Percentiles rank a stretch among this genome's conserved stretches.
Evolutionary conservation across 2,113 vertebrate genomes (phyloP).

Genomic region (Leiothrix lutea): DNA sequence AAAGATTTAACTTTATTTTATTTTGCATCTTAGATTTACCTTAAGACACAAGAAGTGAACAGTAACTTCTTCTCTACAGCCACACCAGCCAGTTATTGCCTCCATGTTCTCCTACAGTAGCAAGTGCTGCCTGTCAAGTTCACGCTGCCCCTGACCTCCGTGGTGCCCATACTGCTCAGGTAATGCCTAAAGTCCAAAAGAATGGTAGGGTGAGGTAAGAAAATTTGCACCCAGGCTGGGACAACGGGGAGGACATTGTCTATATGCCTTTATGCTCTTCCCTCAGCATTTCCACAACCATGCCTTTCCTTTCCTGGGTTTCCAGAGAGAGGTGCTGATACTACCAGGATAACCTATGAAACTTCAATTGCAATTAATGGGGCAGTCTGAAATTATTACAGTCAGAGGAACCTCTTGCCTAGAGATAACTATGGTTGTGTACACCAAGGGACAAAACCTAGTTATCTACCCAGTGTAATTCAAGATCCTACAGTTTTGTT

Average conservation of each 20-base stretch:
- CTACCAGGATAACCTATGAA: neutral
- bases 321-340: neutral
- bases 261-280: neutral
- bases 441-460: neutral
- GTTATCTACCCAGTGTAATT: neutral
- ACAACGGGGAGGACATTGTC: accelerated
- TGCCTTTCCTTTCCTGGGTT: neutral
- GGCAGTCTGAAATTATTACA: neutral
- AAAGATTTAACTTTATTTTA: neutral
- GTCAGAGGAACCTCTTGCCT: neutral
- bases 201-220: neutral
- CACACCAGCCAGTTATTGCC: neutral
- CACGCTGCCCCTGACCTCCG: accelerated
- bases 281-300: neutral
- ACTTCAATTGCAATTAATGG: neutral
- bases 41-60: neutral
- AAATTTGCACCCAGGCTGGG: neutral
- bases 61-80: neutral
- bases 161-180: neutral
- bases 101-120: neutral
- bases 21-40: neutral
- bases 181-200: neutral
- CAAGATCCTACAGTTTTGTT: neutral
- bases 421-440: neutral
- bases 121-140: neutral